phyloP scores from a whole-genome alignment of 1,140 invertebrate species.

The Trichonephila clavata region DNA sequence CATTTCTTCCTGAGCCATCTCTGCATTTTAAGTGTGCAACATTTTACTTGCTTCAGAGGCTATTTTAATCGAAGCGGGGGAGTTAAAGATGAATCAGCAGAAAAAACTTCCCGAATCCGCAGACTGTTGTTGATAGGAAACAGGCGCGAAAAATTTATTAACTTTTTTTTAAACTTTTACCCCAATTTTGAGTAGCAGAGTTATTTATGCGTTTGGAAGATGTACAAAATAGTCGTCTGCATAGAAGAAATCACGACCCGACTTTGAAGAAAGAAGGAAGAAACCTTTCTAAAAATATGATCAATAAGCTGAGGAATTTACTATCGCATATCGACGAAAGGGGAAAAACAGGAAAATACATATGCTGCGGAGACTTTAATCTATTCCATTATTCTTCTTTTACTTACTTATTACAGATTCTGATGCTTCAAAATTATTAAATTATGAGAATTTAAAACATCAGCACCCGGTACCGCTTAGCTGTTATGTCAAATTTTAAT shows the following conservation, averaged over 20 bases:
- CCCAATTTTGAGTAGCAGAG: neutral
- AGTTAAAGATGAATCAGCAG: constrained; percentile 61
- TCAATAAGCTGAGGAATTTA: neutral
- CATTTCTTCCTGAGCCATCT: constrained; percentile 21
- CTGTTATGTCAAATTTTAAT: too few relatives aligned
- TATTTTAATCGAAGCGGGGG: constrained; percentile 75
- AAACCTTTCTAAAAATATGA: neutral
- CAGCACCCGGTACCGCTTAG: too few relatives aligned
- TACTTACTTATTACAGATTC: too few relatives aligned
- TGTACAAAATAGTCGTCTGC: neutral
- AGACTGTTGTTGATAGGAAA: constrained; percentile 27
- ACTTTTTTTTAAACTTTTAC: constrained; percentile 43
- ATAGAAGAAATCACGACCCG: neutral
- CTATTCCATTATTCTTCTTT: too few relatives aligned
- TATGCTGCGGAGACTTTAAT: too few relatives aligned
- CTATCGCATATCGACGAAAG: too few relatives aligned
- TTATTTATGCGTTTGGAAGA: constrained; percentile 19
- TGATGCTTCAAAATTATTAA: too few relatives aligned
- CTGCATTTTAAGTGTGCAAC: constrained; percentile 67
- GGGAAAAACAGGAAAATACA: too few relatives aligned
- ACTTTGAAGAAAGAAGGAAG: neutral
- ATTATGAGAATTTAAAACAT: too few relatives aligned
- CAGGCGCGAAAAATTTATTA: constrained; percentile 37
- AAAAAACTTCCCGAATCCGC: constrained; percentile 22
- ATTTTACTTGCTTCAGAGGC: constrained; percentile 38